Evolutionary conservation across 1,140 invertebrate species (phyloP).

Genomic region (Ostrea edulis): DNA sequence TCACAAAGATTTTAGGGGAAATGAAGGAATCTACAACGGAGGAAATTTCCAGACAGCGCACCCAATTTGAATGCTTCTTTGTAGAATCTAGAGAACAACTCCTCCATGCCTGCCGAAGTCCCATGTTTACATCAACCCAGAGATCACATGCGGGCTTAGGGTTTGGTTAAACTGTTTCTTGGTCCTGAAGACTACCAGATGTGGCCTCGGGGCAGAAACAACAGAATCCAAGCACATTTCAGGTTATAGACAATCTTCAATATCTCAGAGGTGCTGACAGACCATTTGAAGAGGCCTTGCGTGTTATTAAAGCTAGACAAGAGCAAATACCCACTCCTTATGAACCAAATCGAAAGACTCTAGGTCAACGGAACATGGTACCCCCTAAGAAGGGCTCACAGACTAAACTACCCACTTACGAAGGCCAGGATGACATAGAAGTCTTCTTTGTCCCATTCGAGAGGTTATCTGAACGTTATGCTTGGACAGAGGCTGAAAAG

Average conservation of each 20-base stretch:
- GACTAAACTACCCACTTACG: background rate
- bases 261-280: background rate
- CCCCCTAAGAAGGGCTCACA: background rate
- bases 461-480: background rate
- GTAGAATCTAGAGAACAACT: background rate
- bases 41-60: background rate
- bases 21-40: background rate
- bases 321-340: background rate
- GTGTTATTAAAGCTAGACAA: slow-evolving; percentile 10
- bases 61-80: background rate
- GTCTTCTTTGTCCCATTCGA: slow-evolving; percentile 5
- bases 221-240: background rate
- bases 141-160: background rate
- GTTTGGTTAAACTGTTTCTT: background rate
- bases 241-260: background rate
- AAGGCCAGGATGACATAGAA: background rate
- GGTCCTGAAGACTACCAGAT: background rate
- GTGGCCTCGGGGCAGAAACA: background rate
- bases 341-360: too few species aligned
- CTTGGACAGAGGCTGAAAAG: too few species aligned
- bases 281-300: background rate
- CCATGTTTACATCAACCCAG: background rate
- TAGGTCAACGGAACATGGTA: background rate
- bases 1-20: background rate
- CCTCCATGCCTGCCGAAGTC: background rate